Conservation (phyloP, 2,113 vertebrate genomes). For the Esox niger region DNA sequence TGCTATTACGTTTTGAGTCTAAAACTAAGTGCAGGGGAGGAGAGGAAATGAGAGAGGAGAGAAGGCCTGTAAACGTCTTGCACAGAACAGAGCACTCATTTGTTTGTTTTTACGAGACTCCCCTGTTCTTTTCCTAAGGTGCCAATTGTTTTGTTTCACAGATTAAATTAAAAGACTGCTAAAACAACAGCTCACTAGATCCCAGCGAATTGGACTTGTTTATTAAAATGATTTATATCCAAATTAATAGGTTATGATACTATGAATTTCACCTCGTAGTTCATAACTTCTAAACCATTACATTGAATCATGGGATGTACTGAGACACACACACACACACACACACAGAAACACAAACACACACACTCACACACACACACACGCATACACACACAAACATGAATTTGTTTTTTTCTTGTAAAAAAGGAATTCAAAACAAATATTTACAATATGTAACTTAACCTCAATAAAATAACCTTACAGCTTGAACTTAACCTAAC, state of each 20-base stretch:
- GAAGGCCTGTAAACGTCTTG: conserved; percentile 5
- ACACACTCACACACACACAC: too few relatives aligned
- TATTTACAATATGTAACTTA: too few relatives aligned
- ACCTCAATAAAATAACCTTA: too few relatives aligned
- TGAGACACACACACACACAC: too few relatives aligned
- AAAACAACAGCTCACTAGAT: conserved; percentile 26
- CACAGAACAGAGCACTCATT: conserved; percentile 56
- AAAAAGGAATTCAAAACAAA: too few relatives aligned
- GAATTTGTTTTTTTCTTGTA: too few relatives aligned
- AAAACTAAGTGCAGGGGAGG: not conserved
- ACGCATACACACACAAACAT: too few relatives aligned
- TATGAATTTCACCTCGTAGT: conserved; percentile 16
- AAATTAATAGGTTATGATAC: conserved; percentile 30
- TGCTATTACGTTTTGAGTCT: conserved; percentile 36
- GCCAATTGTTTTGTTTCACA: conserved; percentile 50
- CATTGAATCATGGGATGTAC: conserved; percentile 3
- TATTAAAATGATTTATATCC: conserved; percentile 17
- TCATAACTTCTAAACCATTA: not conserved
- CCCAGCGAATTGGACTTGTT: conserved; percentile 21
- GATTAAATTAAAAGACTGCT: conserved; percentile 24
- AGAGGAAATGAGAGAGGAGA: not conserved
- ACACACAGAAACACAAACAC: too few relatives aligned
- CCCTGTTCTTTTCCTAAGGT: conserved; percentile 49
- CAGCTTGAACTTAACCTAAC: too few relatives aligned
- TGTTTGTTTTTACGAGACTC: conserved; percentile 62